Evolutionary conservation across 2,113 vertebrate genomes (phyloP).

Genomic region (Rhea pennata): DNA sequence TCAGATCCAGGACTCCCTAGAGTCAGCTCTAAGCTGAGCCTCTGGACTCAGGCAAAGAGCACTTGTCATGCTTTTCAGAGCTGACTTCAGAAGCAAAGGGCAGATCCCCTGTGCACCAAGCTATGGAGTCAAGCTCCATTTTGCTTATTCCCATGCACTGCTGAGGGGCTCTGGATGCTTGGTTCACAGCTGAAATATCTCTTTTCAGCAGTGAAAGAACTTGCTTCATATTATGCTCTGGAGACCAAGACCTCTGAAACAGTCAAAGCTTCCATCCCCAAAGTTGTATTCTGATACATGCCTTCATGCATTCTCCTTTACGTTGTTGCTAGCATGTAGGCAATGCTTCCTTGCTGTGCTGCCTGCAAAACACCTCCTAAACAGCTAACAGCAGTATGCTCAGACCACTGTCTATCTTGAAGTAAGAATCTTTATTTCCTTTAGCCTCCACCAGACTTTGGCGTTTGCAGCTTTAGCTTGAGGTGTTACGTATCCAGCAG

Average conservation of each 20-base stretch:
- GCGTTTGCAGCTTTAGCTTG: background rate
- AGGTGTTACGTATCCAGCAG: fast-evolving
- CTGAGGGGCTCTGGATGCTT: background rate
- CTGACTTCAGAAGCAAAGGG: too few species aligned
- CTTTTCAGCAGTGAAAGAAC: background rate
- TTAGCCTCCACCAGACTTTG: too few species aligned
- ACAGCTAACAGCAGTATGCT: background rate
- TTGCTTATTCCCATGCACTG: background rate
- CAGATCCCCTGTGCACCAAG: too few species aligned
- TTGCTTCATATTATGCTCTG: background rate
- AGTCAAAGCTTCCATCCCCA: background rate
- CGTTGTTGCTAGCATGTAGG: background rate
- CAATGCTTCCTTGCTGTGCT: background rate
- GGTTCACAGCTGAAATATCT: background rate
- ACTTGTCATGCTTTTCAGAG: background rate
- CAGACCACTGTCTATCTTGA: background rate
- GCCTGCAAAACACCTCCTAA: background rate
- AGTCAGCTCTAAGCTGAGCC: background rate
- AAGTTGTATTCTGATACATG: too few species aligned
- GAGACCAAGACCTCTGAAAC: background rate
- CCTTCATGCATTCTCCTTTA: background rate
- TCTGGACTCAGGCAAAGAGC: background rate
- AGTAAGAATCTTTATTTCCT: background rate
- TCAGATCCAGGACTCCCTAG: background rate
- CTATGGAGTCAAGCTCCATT: background rate